Base-by-base conservation (phyloP, 2,113 vertebrate genomes). In the Empidonax traillii region DNA sequence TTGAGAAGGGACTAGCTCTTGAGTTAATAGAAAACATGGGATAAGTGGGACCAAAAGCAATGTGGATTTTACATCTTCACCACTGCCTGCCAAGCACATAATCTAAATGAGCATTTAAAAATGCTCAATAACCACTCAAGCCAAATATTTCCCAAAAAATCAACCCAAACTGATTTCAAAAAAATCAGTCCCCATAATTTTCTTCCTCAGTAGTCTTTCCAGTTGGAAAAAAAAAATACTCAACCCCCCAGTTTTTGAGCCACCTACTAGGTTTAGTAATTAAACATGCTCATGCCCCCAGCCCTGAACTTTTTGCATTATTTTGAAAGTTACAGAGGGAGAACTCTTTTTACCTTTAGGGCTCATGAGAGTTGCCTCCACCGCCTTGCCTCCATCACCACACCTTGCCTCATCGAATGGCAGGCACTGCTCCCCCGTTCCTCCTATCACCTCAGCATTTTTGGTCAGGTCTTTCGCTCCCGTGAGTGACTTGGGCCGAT, bases 331-430 rank as follows among this genome's bases (percentile, higher is more conserved):
- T 56, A 62, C 3, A 25, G 69, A 87, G 19, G 30, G 82, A 80
- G 73, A 90, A 71, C 33, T 62, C 37, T 25, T 37, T 44, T 89
- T 98, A 99, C 99, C 99, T 99, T 99, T 99, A 81, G 99, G 99
- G 94, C 99, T 99, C 72, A 99, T 99, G 87, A 99, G 99, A 2
- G 99, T 98, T 15, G 99, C 99, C 89, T 99, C 99, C 5, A 98
- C 98, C 0, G 99, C 99, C 82, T 99, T 99, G 74, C 99, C 99
- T 66, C 99, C 99, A 24, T 99, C 99, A 23, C 99, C 99, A 80
- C 99, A 99, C 92, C 99, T 98, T 66, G 99, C 99, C 94, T 99
- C 99, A 47, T 99, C 99, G 9, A 99, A 99, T 0, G 99, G 99
- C 47, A 99, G 98, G 94, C 99, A 99, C 94, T 99, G 99, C 44